phyloP scores from a whole-genome alignment of 2,888 invertebrate genomes.

The Clunio marinus region DNA sequence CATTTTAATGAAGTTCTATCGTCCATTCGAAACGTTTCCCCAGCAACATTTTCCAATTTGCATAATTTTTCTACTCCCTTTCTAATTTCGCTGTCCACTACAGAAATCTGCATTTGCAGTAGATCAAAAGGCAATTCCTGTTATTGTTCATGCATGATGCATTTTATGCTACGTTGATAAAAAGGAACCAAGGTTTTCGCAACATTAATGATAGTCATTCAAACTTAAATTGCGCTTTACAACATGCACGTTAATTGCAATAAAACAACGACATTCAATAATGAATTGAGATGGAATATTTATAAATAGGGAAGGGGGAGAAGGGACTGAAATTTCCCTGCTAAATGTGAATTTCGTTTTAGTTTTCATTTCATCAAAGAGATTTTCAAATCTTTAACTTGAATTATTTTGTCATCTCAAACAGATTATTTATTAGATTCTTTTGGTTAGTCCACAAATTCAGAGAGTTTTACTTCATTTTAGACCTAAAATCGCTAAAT shows the following conservation, averaged over 20 bases:
- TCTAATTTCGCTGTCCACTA: constrained; percentile 1
- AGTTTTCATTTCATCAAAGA: too few species aligned
- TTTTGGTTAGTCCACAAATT: too few species aligned
- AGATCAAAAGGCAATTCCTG: constrained; percentile 27
- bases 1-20: constrained; percentile 38
- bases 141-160: not conserved
- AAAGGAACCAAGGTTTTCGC: not conserved
- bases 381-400: too few species aligned
- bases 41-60: constrained; percentile 34
- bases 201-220: constrained; percentile 13
- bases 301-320: constrained; percentile 2
- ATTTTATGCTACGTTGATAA: not conserved
- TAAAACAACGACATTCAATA: not conserved
- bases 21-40: constrained; percentile 2
- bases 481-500: constrained; percentile 17
- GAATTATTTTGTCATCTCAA: too few species aligned
- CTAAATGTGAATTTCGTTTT: too few species aligned
- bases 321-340: not conserved
- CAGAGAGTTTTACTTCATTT: not conserved
- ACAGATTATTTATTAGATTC: too few species aligned
- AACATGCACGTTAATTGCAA: constrained; percentile 19
- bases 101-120: not conserved
- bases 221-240: constrained; percentile 1
- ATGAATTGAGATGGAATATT: not conserved
- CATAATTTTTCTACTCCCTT: constrained; percentile 31